These are phyloP conservation scores for Serranus cabrilla DNA, from an alignment of 2,797 vertebrate species.

Conservation along the genomic window DNA sequence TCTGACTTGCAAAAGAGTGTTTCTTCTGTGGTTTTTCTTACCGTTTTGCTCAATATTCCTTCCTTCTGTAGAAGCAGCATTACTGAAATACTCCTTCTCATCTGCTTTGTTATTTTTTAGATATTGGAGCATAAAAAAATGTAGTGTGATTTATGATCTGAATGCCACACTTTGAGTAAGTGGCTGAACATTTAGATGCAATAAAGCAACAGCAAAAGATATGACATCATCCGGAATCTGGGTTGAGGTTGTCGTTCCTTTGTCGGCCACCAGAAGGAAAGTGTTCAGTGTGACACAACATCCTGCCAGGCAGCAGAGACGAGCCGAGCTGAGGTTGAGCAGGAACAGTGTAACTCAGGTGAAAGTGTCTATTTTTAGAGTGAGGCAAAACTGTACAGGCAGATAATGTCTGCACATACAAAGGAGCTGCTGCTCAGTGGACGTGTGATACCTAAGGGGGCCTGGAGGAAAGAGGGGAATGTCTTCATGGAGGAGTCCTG, in stretches of 20 bases:
- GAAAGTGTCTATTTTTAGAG: slow-evolving; percentile 55
- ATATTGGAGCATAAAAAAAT: not conserved
- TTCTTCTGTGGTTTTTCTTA: not conserved
- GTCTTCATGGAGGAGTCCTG: slow-evolving; percentile 13
- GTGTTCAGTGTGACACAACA: slow-evolving; percentile 16
- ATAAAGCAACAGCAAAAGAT: slow-evolving; percentile 40
- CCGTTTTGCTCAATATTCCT: slow-evolving; percentile 9
- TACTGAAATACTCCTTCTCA: slow-evolving; percentile 6
- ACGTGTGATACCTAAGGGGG: slow-evolving; percentile 23
- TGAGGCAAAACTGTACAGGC: slow-evolving; percentile 17
- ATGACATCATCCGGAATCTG: slow-evolving; percentile 49
- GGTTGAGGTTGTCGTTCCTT: slow-evolving; percentile 36
- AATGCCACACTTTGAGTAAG: not conserved
- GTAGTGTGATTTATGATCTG: not conserved
- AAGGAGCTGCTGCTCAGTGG: slow-evolving; percentile 41
- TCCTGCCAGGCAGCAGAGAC: slow-evolving; percentile 16
- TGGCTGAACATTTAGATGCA: slow-evolving; percentile 32
- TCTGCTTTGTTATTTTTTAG: slow-evolving; percentile 8
- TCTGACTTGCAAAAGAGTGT: not conserved
- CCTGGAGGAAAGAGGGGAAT: slow-evolving; percentile 23
- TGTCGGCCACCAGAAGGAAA: slow-evolving; percentile 46
- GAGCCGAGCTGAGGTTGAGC: slow-evolving; percentile 26
- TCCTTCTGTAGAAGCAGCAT: slow-evolving; percentile 22
- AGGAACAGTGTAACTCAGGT: slow-evolving; percentile 34
- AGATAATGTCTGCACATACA: slow-evolving; percentile 30